phyloP scores from a whole-genome alignment of 2,888 invertebrate genomes.

The Morpho helenor region DNA sequence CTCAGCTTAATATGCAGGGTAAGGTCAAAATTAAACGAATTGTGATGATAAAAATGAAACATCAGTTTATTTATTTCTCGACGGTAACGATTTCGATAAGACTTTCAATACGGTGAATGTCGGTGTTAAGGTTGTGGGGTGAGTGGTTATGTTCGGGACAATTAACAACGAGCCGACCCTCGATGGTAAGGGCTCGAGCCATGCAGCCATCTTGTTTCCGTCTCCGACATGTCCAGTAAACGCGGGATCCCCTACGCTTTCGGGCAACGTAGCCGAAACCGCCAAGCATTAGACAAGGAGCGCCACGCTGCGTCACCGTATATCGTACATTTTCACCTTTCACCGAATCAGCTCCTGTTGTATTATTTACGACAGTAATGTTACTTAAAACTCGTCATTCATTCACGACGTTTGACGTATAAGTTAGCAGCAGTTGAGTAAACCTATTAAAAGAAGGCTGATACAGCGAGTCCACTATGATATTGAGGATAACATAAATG shows the following conservation, averaged over 20 bases:
- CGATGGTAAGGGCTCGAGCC: conserved; percentile 59
- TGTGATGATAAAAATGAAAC: too few species aligned
- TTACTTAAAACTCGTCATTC: not conserved
- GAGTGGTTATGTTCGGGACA: conserved; percentile 49
- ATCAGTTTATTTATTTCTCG: conserved; percentile 19
- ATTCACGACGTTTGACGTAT: not conserved
- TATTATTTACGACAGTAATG: conserved; percentile 27
- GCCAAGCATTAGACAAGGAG: conserved; percentile 59
- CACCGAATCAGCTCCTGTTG: conserved; percentile 35
- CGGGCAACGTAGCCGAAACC: conserved; percentile 63
- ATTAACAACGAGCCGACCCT: conserved; percentile 50
- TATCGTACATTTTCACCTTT: conserved; percentile 45
- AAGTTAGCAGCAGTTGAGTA: too few species aligned
- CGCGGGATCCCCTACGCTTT: conserved; percentile 61
- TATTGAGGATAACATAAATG: too few species aligned
- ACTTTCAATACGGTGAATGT: conserved; percentile 59
- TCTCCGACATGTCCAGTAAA: conserved; percentile 67
- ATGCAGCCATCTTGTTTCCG: conserved; percentile 50
- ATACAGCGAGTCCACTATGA: too few species aligned
- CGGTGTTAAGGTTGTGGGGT: conserved; percentile 38
- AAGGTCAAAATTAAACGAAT: too few species aligned
- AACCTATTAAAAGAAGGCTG: too few species aligned
- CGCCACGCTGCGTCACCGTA: conserved; percentile 66
- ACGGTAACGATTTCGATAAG: conserved; percentile 59
- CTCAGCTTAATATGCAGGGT: too few species aligned